Conservation (phyloP, 2,797 vertebrate species). For the Taeniopygia guttata region DNA sequence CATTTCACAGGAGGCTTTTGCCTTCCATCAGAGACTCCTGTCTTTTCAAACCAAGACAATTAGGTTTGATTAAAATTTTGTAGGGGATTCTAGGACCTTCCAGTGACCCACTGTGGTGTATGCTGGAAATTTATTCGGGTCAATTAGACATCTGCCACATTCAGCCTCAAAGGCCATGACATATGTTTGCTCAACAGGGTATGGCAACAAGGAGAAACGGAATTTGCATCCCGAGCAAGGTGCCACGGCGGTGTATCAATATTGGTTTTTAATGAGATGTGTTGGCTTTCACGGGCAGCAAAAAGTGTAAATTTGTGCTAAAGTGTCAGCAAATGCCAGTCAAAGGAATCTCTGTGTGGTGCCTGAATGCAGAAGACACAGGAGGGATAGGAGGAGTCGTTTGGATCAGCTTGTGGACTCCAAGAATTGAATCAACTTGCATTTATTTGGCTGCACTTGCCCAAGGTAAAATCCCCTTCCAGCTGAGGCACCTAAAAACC, state of each 20-base stretch:
- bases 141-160: slow-evolving; percentile 56
- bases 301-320: slow-evolving; percentile 60
- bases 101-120: neutral
- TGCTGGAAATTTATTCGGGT: slow-evolving; percentile 27
- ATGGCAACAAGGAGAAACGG: slow-evolving; percentile 27
- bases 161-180: slow-evolving; percentile 50
- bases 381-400: neutral
- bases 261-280: slow-evolving; percentile 63
- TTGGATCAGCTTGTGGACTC: neutral
- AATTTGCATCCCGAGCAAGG: slow-evolving; percentile 48
- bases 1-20: too few relatives aligned
- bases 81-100: slow-evolving; percentile 2
- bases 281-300: slow-evolving; percentile 6
- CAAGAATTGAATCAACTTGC: neutral
- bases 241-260: slow-evolving; percentile 2
- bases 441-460: neutral
- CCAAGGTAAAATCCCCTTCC: neutral
- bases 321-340: slow-evolving; percentile 49
- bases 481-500: neutral
- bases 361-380: slow-evolving; percentile 33
- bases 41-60: too few relatives aligned
- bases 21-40: too few relatives aligned
- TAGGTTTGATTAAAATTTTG: neutral
- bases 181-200: slow-evolving; percentile 44
- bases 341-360: slow-evolving; percentile 31